These are phyloP conservation scores for Oegoconia quadripuncta DNA, from an alignment of 2,888 invertebrate species.

Conservation along the genomic window DNA sequence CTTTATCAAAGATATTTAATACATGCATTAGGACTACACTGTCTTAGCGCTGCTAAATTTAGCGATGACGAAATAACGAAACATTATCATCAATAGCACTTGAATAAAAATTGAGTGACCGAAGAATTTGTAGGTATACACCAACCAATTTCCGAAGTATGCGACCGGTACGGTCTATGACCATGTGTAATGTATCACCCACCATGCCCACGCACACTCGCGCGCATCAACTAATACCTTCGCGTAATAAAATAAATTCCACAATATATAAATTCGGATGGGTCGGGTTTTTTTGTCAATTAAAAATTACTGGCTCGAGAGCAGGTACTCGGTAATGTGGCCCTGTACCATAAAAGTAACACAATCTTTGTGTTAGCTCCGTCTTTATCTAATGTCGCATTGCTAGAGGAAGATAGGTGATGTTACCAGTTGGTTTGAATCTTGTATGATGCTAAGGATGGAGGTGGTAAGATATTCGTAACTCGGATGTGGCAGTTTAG, in stretches of 20 bases:
- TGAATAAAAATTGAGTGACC: no score
- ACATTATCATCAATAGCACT: no score
- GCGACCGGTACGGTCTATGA: no score
- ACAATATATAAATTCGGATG: slow-evolving; percentile 58
- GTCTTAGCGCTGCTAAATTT: no score
- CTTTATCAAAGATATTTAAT: no score
- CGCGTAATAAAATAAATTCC: slow-evolving; percentile 74
- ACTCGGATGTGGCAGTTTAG: no score
- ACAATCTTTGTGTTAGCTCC: neutral
- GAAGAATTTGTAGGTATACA: no score
- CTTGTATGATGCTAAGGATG: no score
- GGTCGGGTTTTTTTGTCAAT: slow-evolving; percentile 74
- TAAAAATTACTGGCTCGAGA: slow-evolving; percentile 66
- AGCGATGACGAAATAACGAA: no score
- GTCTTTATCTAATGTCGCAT: slow-evolving; percentile 22
- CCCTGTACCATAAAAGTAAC: neutral
- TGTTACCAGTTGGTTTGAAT: neutral
- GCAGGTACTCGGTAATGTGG: slow-evolving; percentile 55
- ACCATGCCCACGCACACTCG: slow-evolving; percentile 50
- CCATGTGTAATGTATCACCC: slow-evolving; percentile 35
- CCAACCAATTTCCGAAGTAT: neutral
- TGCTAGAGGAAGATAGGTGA: slow-evolving; percentile 17
- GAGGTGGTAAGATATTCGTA: no score
- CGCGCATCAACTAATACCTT: slow-evolving; percentile 38
- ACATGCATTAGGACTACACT: no score